Evolutionary conservation across 2,113 vertebrate species (phyloP).

Genomic region (Peromyscus maniculatus): DNA sequence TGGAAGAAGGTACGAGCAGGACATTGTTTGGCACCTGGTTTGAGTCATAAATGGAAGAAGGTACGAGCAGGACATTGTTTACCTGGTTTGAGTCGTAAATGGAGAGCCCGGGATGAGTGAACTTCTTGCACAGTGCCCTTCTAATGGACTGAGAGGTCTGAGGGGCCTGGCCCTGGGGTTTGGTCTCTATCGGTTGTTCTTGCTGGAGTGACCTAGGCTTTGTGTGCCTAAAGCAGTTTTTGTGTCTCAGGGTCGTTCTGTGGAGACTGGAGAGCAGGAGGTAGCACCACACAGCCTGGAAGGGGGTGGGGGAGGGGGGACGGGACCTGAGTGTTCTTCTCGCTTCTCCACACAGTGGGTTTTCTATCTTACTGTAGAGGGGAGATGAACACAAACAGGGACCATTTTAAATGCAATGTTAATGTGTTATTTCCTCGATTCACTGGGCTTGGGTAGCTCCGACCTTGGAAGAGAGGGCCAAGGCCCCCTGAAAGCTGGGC

Average conservation of each 20-base stretch:
- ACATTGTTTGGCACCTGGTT: background rate
- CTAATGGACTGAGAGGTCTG: accelerated
- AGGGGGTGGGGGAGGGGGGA: accelerated
- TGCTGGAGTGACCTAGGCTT: background rate
- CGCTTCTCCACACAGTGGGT: background rate
- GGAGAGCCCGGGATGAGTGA: background rate
- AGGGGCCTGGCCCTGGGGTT: background rate
- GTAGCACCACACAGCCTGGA: background rate
- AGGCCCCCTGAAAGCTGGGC: background rate
- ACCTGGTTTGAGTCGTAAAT: background rate
- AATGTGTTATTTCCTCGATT: background rate
- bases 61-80: background rate
- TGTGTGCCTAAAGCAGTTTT: background rate
- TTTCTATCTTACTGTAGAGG: background rate
- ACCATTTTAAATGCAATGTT: background rate
- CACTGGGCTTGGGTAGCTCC: background rate
- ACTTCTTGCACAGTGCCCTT: background rate
- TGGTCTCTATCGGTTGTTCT: background rate
- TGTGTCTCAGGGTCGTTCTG: background rate
- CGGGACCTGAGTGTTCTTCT: background rate
- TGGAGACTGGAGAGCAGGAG: background rate
- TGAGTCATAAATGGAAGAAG: background rate
- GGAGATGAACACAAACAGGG: too few relatives aligned
- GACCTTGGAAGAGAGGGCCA: background rate
- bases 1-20: background rate